These are phyloP conservation scores for Scaptomyza graminum DNA, from an alignment of 1,140 invertebrate species.

Conservation along the genomic window DNA sequence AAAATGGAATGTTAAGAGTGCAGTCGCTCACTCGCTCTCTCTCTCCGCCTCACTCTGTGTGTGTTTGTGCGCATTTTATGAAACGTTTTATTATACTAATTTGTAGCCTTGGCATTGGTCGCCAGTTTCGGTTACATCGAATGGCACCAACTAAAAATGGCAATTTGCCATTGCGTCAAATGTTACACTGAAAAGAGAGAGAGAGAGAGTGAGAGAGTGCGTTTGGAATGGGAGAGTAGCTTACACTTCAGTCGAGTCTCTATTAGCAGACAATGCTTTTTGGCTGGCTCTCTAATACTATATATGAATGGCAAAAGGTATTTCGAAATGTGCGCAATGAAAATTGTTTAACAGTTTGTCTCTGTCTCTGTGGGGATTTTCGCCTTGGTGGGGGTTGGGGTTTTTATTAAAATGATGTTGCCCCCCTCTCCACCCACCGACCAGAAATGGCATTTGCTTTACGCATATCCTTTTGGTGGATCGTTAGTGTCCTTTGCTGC, in stretches of 20 bases:
- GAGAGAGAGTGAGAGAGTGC: neutral
- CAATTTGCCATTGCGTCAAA: slow-evolving; percentile 77
- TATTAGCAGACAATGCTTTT: slow-evolving; percentile 77
- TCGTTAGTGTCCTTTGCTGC: slow-evolving; percentile 36
- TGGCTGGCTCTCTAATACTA: slow-evolving; percentile 36
- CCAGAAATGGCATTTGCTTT: slow-evolving; percentile 50
- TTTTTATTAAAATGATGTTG: slow-evolving; percentile 77
- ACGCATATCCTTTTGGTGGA: slow-evolving; percentile 38
- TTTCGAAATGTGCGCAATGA: slow-evolving; percentile 50
- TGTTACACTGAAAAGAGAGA: slow-evolving; percentile 25
- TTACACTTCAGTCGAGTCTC: slow-evolving; percentile 79
- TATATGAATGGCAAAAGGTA: slow-evolving; percentile 73
- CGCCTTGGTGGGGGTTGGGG: slow-evolving; percentile 24
- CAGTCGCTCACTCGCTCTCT: neutral
- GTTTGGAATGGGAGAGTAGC: slow-evolving; percentile 3
- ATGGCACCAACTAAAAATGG: slow-evolving; percentile 78
- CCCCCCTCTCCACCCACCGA: slow-evolving; percentile 14
- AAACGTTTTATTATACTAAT: slow-evolving; percentile 84
- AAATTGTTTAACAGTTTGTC: slow-evolving; percentile 63
- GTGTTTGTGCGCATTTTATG: slow-evolving; percentile 68
- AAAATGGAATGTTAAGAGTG: slow-evolving; percentile 20
- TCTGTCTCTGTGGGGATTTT: slow-evolving; percentile 58
- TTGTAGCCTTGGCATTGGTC: slow-evolving; percentile 77
- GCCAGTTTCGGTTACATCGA: slow-evolving; percentile 80
- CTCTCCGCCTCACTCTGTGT: slow-evolving; percentile 7